A percentile compares a stretch with the other conserved stretches of the same genome.
These are phyloP conservation scores for Leptosomus discolor DNA, from an alignment of 2,113 vertebrate species.

Conservation along the genomic window DNA sequence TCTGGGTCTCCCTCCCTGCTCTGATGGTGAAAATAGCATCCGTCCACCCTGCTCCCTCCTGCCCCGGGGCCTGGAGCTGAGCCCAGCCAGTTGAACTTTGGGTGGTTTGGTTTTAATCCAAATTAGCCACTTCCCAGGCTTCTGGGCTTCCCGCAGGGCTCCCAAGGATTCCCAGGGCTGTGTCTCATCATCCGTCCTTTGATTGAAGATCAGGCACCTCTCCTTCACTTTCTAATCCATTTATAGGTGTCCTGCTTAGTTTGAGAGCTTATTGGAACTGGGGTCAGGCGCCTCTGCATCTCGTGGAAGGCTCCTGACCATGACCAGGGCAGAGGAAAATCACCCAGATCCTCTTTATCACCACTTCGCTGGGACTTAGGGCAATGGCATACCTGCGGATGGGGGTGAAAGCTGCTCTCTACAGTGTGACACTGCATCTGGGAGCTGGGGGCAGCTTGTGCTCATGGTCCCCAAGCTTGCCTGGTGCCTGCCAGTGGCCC, in stretches of 20 bases:
- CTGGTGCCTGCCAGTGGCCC: background rate
- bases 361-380: rapidly evolving
- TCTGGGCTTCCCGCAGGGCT: background rate
- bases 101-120: background rate
- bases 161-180: background rate
- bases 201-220: background rate
- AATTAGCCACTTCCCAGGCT: background rate
- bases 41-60: background rate
- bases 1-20: background rate
- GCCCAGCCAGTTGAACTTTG: rapidly evolving
- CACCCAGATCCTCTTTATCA: background rate
- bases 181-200: background rate
- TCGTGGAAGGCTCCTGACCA: background rate
- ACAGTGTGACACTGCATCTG: rapidly evolving
- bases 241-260: conserved; percentile 50
- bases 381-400: background rate
- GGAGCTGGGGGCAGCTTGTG: background rate
- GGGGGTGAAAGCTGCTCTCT: background rate
- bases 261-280: background rate
- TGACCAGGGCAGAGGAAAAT: background rate
- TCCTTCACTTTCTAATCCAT: conserved; percentile 64
- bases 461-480: background rate
- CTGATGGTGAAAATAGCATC: rapidly evolving
- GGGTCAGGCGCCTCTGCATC: background rate
- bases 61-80: background rate